Conservation (phyloP, 1,140 invertebrate genomes). For the Drosophila nannoptera region DNA sequence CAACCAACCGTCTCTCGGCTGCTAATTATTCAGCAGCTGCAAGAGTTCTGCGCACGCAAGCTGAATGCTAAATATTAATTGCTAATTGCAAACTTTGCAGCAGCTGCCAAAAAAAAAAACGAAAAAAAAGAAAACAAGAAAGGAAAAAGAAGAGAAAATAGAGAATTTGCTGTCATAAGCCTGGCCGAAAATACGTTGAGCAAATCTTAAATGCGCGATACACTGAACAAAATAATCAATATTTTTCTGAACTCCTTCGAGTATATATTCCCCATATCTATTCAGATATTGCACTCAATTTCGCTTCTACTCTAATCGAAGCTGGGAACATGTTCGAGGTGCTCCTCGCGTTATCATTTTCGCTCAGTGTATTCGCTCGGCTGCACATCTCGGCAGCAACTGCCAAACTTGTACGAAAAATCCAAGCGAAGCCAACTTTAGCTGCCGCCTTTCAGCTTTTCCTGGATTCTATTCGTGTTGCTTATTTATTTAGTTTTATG, state of each 20-base stretch:
- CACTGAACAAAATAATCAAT: neutral
- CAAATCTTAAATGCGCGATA: neutral
- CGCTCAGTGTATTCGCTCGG: neutral
- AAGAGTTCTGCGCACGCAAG: constrained; percentile 22
- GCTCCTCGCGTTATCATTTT: neutral
- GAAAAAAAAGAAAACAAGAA: constrained; percentile 33
- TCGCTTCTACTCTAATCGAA: no score
- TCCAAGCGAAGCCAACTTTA: constrained; percentile 2
- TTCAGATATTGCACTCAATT: no score
- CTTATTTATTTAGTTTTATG: constrained; percentile 68
- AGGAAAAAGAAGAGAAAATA: neutral
- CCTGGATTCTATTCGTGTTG: constrained; percentile 1
- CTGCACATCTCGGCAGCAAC: constrained; percentile 4
- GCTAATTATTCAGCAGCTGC: constrained; percentile 57
- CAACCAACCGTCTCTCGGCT: constrained; percentile 10
- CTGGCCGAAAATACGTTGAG: neutral
- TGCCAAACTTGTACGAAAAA: constrained; percentile 46
- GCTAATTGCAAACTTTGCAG: constrained; percentile 46
- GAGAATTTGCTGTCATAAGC: constrained; percentile 3
- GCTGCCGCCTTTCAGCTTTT: constrained; percentile 6
- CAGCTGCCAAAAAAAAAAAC: constrained; percentile 45
- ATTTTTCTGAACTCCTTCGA: neutral
- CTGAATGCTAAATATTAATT: constrained; percentile 61
- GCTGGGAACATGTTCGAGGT: no score
- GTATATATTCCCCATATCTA: no score